Base-by-base conservation (phyloP, 2,888 invertebrate species). In the Spilarctia lutea region DNA sequence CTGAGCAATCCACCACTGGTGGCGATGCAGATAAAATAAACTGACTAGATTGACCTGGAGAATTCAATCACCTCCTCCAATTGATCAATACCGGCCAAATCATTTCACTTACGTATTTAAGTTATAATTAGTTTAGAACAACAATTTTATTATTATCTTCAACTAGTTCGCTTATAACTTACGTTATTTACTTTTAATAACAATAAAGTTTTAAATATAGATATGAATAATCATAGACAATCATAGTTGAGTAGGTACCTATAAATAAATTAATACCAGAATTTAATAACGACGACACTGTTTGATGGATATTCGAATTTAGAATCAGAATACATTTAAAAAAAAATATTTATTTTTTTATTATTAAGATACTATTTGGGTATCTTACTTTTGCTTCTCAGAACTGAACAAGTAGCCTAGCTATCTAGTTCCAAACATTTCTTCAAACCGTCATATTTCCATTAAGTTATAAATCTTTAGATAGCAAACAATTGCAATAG, bases 191-290 rank as follows among this genome's bases (percentile, higher is more conserved):
- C 81, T 77, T 75, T 60, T 69, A 80, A 85, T 72, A 79, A 83
- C 83, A 82, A 81, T 85, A 79, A 77, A 80, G 72, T 66, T 75
- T 76, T 35, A 75, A 76, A 79, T 42, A 76, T 72, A 72, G 77
- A 76, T 77, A 74, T 76, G n/a, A 39, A 78, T 76, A 81, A 83
- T 76, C 74, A 68, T 24, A 35, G 35, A 65, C 77, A 77, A 73
- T 80, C 73, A 80, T 81, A 78, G 71, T 68, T 68, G 60, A 63
- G 65, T 77, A 72, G 3, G 7, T 48, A 48, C 4, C 45, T 45
- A 45, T 45, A 16, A 42, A 13, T 75, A 78, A 65, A 71, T 68
- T 42, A 68, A 52, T 67, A 42, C 4, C 13, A 33, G 30, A 68
- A 30, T 30, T 42, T 3, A 24, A 24, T 52, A 45, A 3, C 20